Evolutionary conservation across 2,113 vertebrate species (phyloP).

Genomic region (Otis tarda): DNA sequence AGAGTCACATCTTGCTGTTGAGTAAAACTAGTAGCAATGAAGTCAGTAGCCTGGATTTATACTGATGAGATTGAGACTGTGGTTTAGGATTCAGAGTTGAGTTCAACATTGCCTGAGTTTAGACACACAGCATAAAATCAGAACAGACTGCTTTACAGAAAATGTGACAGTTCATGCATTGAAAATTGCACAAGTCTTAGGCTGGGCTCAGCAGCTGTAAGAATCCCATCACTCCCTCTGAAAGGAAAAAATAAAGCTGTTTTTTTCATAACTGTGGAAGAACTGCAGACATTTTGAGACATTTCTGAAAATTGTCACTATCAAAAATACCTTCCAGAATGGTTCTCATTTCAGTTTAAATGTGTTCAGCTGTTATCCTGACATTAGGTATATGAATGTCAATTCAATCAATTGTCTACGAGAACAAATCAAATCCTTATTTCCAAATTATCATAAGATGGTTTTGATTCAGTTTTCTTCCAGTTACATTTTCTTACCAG

Average conservation of each 20-base stretch:
- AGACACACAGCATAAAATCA: background rate
- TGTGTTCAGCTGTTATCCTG: background rate
- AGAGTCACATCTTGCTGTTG: background rate
- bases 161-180: background rate
- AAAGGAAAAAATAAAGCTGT: background rate
- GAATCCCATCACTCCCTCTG: background rate
- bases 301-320: background rate
- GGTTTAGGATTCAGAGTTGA: background rate
- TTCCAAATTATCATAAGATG: background rate
- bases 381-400: background rate
- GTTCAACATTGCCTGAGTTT: background rate
- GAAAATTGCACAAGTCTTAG: background rate
- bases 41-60: background rate
- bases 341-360: background rate
- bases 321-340: background rate
- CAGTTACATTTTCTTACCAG: background rate
- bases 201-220: background rate
- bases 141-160: background rate
- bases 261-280: background rate
- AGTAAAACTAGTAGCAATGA: background rate
- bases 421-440: background rate
- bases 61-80: background rate
- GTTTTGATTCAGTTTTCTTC: background rate
- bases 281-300: background rate
- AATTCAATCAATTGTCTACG: background rate